Percentiles rank a stretch among this genome's conserved stretches.
phyloP scores from a whole-genome alignment of 35 echinoderm and acorn worm species.

The Holothuria glaberrima region DNA sequence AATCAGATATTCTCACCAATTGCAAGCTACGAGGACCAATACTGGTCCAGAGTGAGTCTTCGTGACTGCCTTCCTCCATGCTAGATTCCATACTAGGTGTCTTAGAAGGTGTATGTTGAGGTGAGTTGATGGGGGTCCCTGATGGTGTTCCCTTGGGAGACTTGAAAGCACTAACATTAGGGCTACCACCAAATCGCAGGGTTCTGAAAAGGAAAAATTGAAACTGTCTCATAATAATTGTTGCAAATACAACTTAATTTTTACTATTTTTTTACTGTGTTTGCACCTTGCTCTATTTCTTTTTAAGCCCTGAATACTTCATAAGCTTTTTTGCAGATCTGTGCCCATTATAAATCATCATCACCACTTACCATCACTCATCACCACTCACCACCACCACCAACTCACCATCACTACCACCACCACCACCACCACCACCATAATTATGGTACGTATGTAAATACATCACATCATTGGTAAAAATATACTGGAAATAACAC shows the following conservation, averaged over 20 bases:
- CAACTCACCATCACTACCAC: no score
- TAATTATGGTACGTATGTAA: neutral
- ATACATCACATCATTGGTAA: neutral
- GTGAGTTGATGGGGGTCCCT: slow-evolving; percentile 3
- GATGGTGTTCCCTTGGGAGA: neutral
- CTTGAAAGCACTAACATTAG: slow-evolving; percentile 7
- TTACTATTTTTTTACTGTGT: no score
- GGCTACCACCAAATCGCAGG: slow-evolving; percentile 25
- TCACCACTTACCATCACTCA: no score
- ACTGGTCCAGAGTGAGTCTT: slow-evolving; percentile 1
- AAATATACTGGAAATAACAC: no score
- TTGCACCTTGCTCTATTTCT: no score
- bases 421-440: no score
- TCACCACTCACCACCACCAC: no score
- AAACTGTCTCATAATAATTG: neutral
- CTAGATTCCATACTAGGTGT: neutral
- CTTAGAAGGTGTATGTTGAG: neutral
- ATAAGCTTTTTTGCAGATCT: no score
- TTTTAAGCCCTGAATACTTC: no score
- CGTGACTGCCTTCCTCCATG: neutral
- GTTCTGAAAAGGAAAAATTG: neutral
- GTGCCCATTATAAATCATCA: no score
- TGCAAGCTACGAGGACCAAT: slow-evolving; percentile 26
- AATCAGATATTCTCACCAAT: neutral
- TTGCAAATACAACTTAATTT: no score